phyloP scores from a whole-genome alignment of 2,797 vertebrate genomes.

The Neosilurus mollespiculum region DNA sequence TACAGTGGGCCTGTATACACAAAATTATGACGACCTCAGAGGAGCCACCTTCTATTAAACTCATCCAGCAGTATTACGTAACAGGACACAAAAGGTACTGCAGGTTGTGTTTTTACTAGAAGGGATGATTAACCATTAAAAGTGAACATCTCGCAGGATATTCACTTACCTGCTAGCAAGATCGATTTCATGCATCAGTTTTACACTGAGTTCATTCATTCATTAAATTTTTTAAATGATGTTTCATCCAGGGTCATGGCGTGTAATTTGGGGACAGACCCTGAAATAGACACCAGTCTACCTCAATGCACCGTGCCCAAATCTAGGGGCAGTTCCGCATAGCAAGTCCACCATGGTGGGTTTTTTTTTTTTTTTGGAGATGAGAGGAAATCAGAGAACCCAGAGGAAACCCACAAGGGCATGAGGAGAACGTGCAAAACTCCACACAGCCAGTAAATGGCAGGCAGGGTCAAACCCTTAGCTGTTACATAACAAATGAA shows the following conservation, averaged over 20 bases:
- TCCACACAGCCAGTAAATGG: background rate
- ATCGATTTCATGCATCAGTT: background rate
- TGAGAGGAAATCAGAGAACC: background rate
- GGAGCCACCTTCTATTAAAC: conserved; percentile 5
- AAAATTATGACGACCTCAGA: background rate
- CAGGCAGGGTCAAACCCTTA: background rate
- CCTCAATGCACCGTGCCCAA: background rate
- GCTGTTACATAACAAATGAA: background rate
- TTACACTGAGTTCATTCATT: background rate
- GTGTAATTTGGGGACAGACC: background rate
- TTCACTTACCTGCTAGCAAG: background rate
- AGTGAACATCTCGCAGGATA: background rate
- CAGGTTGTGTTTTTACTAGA: background rate
- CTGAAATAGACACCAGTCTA: background rate
- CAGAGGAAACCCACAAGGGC: background rate
- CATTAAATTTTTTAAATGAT: background rate
- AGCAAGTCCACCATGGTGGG: background rate
- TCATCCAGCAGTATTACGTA: background rate
- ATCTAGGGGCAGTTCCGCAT: background rate
- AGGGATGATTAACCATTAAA: background rate
- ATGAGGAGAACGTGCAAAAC: background rate
- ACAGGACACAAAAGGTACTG: background rate
- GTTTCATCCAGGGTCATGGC: background rate
- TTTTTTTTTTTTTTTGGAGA: background rate
- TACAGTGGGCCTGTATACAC: conserved; percentile 11